Conservation (phyloP, 2,113 vertebrate species). For the Malurus cyaneus region DNA sequence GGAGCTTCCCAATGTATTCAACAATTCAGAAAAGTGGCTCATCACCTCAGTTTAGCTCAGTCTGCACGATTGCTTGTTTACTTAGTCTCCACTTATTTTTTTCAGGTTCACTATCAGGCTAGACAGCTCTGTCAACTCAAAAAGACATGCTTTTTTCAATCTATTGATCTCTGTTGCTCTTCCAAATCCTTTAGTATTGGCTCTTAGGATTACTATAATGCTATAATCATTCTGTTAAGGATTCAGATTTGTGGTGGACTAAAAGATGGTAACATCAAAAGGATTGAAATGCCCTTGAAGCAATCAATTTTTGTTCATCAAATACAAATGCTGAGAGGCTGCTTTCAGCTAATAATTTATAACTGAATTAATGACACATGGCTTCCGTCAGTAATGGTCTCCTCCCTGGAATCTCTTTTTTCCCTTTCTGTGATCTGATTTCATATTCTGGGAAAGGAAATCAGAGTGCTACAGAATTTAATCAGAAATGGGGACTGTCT, state of each 20-base stretch:
- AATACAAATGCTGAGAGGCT: slow-evolving; percentile 82
- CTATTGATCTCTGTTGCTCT: slow-evolving; percentile 86
- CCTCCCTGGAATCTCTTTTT: slow-evolving; percentile 57
- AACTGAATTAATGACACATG: slow-evolving; percentile 84
- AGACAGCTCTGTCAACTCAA: slow-evolving; percentile 78
- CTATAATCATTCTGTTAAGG: slow-evolving; percentile 86
- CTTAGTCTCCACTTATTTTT: slow-evolving; percentile 74
- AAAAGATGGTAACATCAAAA: slow-evolving; percentile 83
- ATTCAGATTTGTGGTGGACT: slow-evolving; percentile 83
- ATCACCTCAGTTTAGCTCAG: slow-evolving; percentile 39
- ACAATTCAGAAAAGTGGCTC: slow-evolving; percentile 47
- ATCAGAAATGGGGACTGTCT: slow-evolving; percentile 52
- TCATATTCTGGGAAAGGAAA: slow-evolving; percentile 74
- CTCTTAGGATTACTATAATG: slow-evolving; percentile 89
- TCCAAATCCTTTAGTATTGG: slow-evolving; percentile 86
- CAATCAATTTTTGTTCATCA: slow-evolving; percentile 85
- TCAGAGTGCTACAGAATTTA: slow-evolving; percentile 61
- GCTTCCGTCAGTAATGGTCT: slow-evolving; percentile 67
- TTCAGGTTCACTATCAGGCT: slow-evolving; percentile 77
- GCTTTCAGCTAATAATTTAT: slow-evolving; percentile 81
- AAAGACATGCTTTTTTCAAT: slow-evolving; percentile 82
- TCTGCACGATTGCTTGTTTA: slow-evolving; percentile 59
- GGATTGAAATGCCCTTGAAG: slow-evolving; percentile 84
- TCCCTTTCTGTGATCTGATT: slow-evolving; percentile 71
- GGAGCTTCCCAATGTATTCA: slow-evolving; percentile 59